A percentile compares a stretch with the other conserved stretches of the same genome.
Evolutionary conservation across 1,140 invertebrate species (phyloP).

Genomic region (Pseudomyrmex cubaensis): DNA sequence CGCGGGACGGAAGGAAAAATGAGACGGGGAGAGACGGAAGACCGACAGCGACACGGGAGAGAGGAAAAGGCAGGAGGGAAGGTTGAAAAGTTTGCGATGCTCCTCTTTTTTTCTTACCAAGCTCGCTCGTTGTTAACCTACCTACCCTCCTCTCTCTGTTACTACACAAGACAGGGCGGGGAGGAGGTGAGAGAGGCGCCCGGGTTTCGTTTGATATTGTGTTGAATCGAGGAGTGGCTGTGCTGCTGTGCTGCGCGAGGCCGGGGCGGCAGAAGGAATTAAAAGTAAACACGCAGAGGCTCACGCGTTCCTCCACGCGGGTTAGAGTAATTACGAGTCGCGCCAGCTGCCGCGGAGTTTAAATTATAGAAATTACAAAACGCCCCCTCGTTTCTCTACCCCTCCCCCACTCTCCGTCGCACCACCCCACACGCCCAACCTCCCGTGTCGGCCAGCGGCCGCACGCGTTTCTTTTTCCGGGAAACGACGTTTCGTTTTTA

Average conservation of each 20-base stretch:
- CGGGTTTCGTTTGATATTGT: slow-evolving; percentile 69
- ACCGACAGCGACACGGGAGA: slow-evolving; percentile 20
- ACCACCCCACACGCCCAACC: slow-evolving; percentile 12
- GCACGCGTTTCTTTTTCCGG: slow-evolving; percentile 62
- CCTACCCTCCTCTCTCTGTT: background rate
- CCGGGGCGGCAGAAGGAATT: slow-evolving; percentile 77
- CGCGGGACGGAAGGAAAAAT: slow-evolving; percentile 40
- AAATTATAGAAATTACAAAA: slow-evolving; percentile 86
- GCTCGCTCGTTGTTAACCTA: slow-evolving; percentile 60
- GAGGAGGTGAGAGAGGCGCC: slow-evolving; percentile 12
- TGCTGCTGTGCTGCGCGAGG: slow-evolving; percentile 57
- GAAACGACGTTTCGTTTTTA: slow-evolving; percentile 64
- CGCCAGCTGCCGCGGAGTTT: slow-evolving; percentile 85
- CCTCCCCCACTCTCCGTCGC: background rate
- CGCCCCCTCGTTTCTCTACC: slow-evolving; percentile 63
- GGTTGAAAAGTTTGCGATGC: slow-evolving; percentile 62
- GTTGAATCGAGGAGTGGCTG: slow-evolving; percentile 68
- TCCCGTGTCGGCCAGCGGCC: slow-evolving; percentile 27
- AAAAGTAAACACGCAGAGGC: slow-evolving; percentile 83
- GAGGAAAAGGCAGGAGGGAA: slow-evolving; percentile 6
- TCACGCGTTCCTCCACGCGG: slow-evolving; percentile 82
- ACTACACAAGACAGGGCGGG: background rate
- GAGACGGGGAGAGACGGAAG: slow-evolving; percentile 35
- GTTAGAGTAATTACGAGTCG: slow-evolving; percentile 85
- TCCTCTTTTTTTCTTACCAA: slow-evolving; percentile 51